Base-by-base conservation (phyloP, 2,797 vertebrate species). In the Phaenicophaeus curvirostris region DNA sequence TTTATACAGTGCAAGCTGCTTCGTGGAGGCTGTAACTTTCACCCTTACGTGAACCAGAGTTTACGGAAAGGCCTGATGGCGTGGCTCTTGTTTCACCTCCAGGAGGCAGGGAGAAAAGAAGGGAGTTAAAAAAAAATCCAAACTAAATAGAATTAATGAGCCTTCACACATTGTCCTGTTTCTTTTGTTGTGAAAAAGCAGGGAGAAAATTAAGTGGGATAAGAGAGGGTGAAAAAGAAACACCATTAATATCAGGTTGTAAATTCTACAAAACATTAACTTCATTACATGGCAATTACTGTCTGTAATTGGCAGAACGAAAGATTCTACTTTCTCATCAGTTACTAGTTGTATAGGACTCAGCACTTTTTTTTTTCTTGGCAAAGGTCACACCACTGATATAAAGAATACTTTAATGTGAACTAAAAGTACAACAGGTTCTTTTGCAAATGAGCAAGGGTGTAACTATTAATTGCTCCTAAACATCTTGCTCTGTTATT, bases 251-350 rank as follows among this genome's bases (percentile, higher is more conserved):
- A 98, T 97, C 96, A 97, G 97, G 98, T 95, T 98, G 98, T 98
- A 98, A 98, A 99, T 98, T 98, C 98, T 97, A 98, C 97, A 96
- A 98, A 98, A 98, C 98, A 98, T 98, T 98, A 98, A 98, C 98
- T 98, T 98, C 98, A 98, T 98, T 98, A 98, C 98, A 97, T 96
- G 98, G 97, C 97, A 97, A 98, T 98, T 98, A 98, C 96, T 92
- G 95, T 90, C 97, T 87, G 85, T 96, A 96, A 97, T 97, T 97
- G 97, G 97, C 96, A 92, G 96, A 98, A 97, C 84, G 94, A 97
- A 97, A 96, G 96, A 96, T 97, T 93, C 95, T 83, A 94, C 98
- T 98, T 97, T 98, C 97, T 98, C 97, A 96, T 97, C 97, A 95
- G 95, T 97, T 96, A 96, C 94, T 80, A 68, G 89, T 93, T 95